Base-by-base conservation (phyloP, 2,113 vertebrate species). In the Platysternon megacephalum region DNA sequence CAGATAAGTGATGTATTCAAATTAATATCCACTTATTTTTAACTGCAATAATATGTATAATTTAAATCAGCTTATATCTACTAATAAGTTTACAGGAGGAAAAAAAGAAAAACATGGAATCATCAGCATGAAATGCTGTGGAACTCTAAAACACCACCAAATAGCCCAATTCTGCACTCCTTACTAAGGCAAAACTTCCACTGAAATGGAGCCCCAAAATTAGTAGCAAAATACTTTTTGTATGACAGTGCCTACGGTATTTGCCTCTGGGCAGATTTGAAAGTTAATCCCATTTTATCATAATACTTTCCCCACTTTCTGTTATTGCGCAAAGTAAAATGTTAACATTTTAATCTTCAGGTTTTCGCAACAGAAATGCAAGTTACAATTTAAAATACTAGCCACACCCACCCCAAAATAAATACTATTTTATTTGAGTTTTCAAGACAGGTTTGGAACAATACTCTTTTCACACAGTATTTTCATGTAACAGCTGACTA, bases 261-360 rank as follows among this genome's bases (percentile, higher is more conserved):
- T 51, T 82, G 85, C 42, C 44, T 56, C 74, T 2, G 44, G 86
- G 8, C 13, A 91, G 79, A 52, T 19, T 0, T 14, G 0, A 91
- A 95, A 92, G 85, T 8, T 32, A 90, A 81, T 42, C 11, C 29
- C 11, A 85, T 35, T 65, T 74, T 53, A 19, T 48, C 82, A 89
- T 4, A 4, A 90, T 48, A 89, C 35, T 35, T 26, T 65, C 56
- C 35, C 5, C 79, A 39, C 16, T 24, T 49, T n/a, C 49, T 51
- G 52, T 19, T 55, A 19, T 12, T 29, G 35, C 51, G 28, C 17
- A 81, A 94, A 81, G 42, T 2, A 53, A 92, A 74, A 86, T 88
- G 55, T 52, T 10, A 0, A 46, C 22, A 81, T 53, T 58, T 55
- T 22, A 72, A 46, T 28, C 44, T 48, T 61, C 39, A 1, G 0